Evolutionary conservation across 1,140 invertebrate genomes (phyloP), one percentile per base, ranked within the genome.

Genomic region (Zeugodacus cucurbitae): DNA sequence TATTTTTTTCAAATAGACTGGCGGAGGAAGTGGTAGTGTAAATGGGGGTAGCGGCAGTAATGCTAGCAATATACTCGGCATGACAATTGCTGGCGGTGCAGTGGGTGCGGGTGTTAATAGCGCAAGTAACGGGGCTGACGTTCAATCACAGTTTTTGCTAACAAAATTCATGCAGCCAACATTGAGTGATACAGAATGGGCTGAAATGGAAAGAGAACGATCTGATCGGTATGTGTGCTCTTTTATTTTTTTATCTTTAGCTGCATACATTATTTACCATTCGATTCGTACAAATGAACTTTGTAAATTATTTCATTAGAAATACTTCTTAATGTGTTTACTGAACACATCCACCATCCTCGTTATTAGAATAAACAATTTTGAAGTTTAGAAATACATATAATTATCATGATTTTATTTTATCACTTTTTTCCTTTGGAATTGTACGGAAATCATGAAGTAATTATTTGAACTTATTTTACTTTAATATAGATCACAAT

Each of bases 81-180:
- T 92, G 89, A 64, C 89, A 48, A 87, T 87, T 82, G 89, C 74
- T 34, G 78, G 89, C 67, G 87, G 88, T 26, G 89, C 86, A 87
- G 44, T 89, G 87, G 89, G 91, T 62, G 54, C 37, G 57, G 70
- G 85, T 87, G 87, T 82, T 78, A 89, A 85, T 57, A 7, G 74
- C 41, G 22, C 74, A 11, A 90, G 89, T 34, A 91, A 89, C 87
- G 89, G 87, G n/a, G 87, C 87, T 57, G 89, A 89, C 34, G 89
- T 89, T 37, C 90, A 91, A 89, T 91, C 90, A 41, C 91, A 91
- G 88, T 92, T 89, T 87, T 91, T 93, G 89, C 89, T 93, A 87
- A 90, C 93, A 88, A 91, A 93, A 89, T 93, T 93, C 44, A 93
- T 93, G 91, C 90, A 92, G 90, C 93, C 93, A 87, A 91, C 90